Evolutionary conservation across 1,140 invertebrate genomes (phyloP), one percentile per base, ranked within the genome.

Genomic region (Neelides sp.): DNA sequence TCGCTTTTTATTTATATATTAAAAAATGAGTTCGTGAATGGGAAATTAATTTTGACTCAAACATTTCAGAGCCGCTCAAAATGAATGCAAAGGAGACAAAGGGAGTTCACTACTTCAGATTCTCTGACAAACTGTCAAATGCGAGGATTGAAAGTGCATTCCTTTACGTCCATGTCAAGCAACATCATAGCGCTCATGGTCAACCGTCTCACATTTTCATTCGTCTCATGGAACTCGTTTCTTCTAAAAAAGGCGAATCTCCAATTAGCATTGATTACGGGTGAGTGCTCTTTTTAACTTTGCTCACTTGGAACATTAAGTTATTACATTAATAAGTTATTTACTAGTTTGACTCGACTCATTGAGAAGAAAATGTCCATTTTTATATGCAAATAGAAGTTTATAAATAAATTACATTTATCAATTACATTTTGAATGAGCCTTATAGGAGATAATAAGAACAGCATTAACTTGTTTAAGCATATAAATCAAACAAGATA

Each of bases 121-220:
- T 61, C 50, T 57, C 58, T 12, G 55, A 61, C 24, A 57, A 61
- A 39, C 30, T 61, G 20, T 34, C 46, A 5, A 61, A 54, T 35
- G 55, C 55, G 54, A 35, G 44, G 27, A 55, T 61, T 43, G 55
- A 57, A 27, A 39, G 12, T 34, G 58, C 58, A 19, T 40, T 34
- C 7, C 42, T 61, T 12, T 48, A 61, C 39, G 42, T 61, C 20
- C 49, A 54, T 13, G 53, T 59, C 17, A 55, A 47, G 26, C 36
- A 43, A 26, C 19, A 8, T 4, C 10, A 8, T 8, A n/a, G n/a
- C 44, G 7, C 12, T 24, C 35, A 41, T 23, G 34, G 22, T 12
- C 41, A 42, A 34, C 15, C 28, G 22, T 28, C 20, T 23, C 24
- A 39, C 37, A 28, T 50, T 43, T 43, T 34, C 5, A 52, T 61